Evolutionary conservation across 1,140 invertebrate genomes (phyloP), one percentile per base, ranked within the genome.

Genomic region (Hyles euphorbiae): DNA sequence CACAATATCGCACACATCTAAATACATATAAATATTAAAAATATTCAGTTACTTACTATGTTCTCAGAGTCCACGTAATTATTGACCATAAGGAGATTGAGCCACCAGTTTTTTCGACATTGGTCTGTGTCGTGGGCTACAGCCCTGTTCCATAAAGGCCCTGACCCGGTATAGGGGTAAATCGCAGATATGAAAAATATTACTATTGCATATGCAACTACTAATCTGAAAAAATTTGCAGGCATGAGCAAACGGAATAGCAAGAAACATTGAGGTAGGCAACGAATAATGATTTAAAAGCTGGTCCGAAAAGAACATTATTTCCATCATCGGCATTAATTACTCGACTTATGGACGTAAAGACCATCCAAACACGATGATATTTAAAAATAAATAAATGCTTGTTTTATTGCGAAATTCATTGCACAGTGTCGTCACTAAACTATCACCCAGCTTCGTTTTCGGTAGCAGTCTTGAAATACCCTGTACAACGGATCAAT

Each of bases 81-180:
- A 67, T 91, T 93, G 0, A 94, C 61, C 76, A 93, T 94, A 2
- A 94, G 80, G 0, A 94, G 71, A 75, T 91, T 93, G 2, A 91
- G 81, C 93, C 93, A 94, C 93, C 93, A 94, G 63, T 91, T 91
- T n/a, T 90, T 80, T 0, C 89, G 84, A 58, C 93, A 94, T 33
- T 78, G 83, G 4, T 87, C 75, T 0, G 82, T 84, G 34, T 92
- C 91, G 0, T 36, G 57, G 0, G 63, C 65, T 2, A 79, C 53
- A 1, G 68, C 62, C 6, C 68, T 69, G 44, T 70, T 61, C 83
- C 87, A 87, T 7, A 88, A 51, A 0, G 88, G 87, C 0, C 87
- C 87, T 0, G 68, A 70, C 0, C 87, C 83, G 0, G 75, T 77
- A 57, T 78, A 74, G 2, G 82, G 76, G 43, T 57, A 83, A 2